These are phyloP conservation scores for Benitochromis conjunctus DNA, from an alignment of 2,113 vertebrate genomes.

Conservation along the genomic window DNA sequence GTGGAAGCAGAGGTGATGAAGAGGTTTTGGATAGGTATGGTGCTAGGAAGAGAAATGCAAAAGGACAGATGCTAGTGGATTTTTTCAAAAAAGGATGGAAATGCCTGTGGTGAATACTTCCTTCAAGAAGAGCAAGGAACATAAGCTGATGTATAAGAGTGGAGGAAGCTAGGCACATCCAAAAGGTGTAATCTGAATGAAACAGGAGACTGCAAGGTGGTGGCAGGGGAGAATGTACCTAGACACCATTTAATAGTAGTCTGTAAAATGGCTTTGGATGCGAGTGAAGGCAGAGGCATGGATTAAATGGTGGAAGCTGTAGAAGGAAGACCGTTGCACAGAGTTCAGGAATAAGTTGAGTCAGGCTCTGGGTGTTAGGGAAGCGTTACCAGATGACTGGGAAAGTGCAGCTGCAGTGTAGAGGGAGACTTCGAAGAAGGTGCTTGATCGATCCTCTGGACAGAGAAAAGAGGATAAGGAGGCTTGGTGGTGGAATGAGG, in stretches of 20 bases:
- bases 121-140: not conserved
- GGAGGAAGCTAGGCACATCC: not conserved
- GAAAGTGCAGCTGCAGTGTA: not conserved
- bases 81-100: not conserved
- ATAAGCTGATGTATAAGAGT: not conserved
- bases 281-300: not conserved
- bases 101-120: not conserved
- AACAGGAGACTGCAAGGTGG: not conserved
- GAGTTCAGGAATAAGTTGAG: not conserved
- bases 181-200: not conserved
- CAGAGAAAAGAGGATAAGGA: not conserved
- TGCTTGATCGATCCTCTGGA: not conserved
- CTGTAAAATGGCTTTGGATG: not conserved
- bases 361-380: not conserved
- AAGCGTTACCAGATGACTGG: accelerated
- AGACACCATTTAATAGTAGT: not conserved
- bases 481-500: not conserved
- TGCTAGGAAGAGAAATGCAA: not conserved
- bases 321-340: not conserved
- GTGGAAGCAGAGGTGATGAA: not conserved
- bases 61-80: not conserved
- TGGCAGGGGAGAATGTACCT: not conserved
- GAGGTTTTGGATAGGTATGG: not conserved
- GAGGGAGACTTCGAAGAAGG: accelerated
- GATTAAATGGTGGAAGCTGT: not conserved